Conservation (phyloP, 2,888 invertebrate species). For the Dryococelus australis region DNA sequence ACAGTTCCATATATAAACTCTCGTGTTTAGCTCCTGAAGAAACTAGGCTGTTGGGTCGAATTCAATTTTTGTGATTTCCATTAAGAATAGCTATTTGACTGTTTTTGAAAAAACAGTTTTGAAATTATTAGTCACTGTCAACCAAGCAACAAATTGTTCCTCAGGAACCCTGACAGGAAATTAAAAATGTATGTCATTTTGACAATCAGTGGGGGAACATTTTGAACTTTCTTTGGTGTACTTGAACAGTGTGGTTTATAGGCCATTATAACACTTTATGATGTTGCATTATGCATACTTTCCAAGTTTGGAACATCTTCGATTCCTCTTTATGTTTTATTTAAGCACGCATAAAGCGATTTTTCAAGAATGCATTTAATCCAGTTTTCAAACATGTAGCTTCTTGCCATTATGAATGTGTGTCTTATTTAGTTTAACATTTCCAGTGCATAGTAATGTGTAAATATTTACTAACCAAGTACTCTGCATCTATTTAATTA, state of each 20-base stretch:
- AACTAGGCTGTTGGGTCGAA: not conserved
- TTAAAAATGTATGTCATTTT: not conserved
- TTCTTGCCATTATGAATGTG: slow-evolving; percentile 3
- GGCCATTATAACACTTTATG: not conserved
- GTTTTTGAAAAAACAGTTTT: no score
- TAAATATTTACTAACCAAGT: not conserved
- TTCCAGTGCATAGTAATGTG: not conserved
- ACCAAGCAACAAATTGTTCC: not conserved
- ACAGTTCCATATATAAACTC: not conserved
- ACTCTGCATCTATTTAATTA: not conserved
- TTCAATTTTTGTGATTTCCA: not conserved
- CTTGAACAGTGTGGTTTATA: not conserved
- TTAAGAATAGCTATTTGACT: not conserved
- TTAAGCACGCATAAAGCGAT: not conserved
- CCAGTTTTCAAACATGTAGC: not conserved
- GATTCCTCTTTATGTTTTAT: not conserved
- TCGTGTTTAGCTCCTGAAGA: not conserved
- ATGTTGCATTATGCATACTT: not conserved
- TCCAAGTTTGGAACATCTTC: not conserved
- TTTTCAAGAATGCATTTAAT: not conserved
- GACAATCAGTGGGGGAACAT: not conserved
- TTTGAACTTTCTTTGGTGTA: not conserved
- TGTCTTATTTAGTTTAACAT: slow-evolving; percentile 16
- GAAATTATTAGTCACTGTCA: not conserved
- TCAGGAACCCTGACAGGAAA: not conserved